Evolutionary conservation across 2,797 vertebrate genomes (phyloP), one percentile per base, ranked within the genome.

Genomic region (Enteromius trimaculatus): DNA sequence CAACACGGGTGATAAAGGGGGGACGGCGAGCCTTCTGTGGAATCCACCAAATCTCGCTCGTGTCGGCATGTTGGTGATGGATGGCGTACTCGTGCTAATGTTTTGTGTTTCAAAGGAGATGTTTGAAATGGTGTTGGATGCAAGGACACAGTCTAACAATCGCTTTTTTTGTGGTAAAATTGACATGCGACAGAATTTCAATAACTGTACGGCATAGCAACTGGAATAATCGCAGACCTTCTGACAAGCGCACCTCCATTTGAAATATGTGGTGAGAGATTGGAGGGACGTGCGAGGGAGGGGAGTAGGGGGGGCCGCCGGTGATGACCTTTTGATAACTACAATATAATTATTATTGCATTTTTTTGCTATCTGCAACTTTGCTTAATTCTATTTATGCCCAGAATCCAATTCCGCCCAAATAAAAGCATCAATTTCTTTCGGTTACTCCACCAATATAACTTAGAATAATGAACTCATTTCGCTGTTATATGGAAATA

Each of bases 401-500:
- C 88, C 88, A 84, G 92, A 95, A 95, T 93, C 92, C 88, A 92
- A 94, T 95, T 94, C 89, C 86, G 86, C 84, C 89, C 91, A 93
- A 94, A 95, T 93, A 94, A 94, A 95, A 92, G 90, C 93, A 95
- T 94, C 93, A 91, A 90, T 95, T 95, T 95, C 91, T 92, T 92
- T 92, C 91, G 92, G 91, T 93, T 92, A 93, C 93, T 94, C 91
- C 90, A 92, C 93, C 91, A 91, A 92, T 94, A 93, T 93, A 94
- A 95, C 91, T 93, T 93, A 93, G 94, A 95, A 92, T 95, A 95
- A 96, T 95, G 94, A 95, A 95, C 95, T 95, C 92, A 95, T 95
- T 94, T 95, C 89, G 89, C 94, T 94, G 94, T 95, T 95, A 92
- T 94, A 95, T 95, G 95, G 94, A 96, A 95, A 95, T 95, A 92